phyloP scores from a whole-genome alignment of 2,888 invertebrate genomes.

The Erannis defoliaria region DNA sequence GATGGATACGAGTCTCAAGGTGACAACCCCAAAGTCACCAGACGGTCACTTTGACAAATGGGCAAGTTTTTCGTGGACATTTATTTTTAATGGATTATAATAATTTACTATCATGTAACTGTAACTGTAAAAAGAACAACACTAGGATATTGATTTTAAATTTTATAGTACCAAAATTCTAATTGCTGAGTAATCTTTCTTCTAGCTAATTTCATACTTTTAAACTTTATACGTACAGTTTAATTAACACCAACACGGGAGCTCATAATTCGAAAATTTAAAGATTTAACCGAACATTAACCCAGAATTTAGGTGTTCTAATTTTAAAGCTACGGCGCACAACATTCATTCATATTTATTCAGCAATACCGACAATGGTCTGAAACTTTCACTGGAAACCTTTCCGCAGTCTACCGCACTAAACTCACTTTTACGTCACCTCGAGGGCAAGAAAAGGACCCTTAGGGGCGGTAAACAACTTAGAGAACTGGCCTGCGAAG shows the following conservation, averaged over 20 bases:
- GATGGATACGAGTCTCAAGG: not conserved
- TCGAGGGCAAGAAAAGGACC: constrained; percentile 28
- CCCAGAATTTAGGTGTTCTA: not conserved
- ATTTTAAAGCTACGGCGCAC: not conserved
- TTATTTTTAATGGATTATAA: not conserved
- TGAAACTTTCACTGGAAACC: constrained; percentile 25
- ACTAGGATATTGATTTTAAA: too few species aligned
- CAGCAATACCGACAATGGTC: constrained; percentile 7
- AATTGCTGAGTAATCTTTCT: too few species aligned
- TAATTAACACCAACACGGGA: too few species aligned
- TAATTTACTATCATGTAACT: not conserved
- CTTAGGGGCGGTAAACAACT: constrained; percentile 39
- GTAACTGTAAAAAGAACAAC: too few species aligned
- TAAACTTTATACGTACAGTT: too few species aligned
- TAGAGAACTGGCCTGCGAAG: constrained; percentile 33
- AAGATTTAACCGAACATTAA: not conserved
- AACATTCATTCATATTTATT: constrained; percentile 26
- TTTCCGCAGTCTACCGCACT: constrained; percentile 28
- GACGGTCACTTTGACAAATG: constrained; percentile 18
- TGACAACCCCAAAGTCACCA: constrained; percentile 10
- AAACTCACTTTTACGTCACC: constrained; percentile 36
- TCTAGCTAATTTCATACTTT: too few species aligned
- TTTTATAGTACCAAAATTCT: too few species aligned
- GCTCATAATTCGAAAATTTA: too few species aligned
- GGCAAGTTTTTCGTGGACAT: not conserved